phyloP scores from a whole-genome alignment of 2,113 vertebrate species.

The Osmerus eperlanus region DNA sequence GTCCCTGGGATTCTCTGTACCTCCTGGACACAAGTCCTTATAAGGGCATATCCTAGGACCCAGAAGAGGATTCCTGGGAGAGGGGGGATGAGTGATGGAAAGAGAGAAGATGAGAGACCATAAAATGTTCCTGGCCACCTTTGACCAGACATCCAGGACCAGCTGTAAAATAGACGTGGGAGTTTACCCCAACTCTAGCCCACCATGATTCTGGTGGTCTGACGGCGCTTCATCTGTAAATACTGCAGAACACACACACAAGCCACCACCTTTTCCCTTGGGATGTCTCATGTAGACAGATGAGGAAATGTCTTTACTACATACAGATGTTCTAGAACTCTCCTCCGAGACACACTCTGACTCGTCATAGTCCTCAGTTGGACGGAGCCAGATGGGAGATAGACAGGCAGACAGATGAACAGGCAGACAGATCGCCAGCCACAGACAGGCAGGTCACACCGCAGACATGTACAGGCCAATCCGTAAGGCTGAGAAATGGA shows the following conservation, averaged over 20 bases:
- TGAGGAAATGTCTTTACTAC: too few relatives aligned
- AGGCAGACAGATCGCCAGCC: not conserved
- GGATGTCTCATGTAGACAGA: too few relatives aligned
- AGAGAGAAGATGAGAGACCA: not conserved
- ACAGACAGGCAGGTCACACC: not conserved
- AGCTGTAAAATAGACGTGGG: not conserved
- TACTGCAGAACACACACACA: not conserved
- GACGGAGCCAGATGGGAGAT: conserved; percentile 1
- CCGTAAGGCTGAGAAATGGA: not conserved
- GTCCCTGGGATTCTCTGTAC: conserved; percentile 1
- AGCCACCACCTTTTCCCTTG: too few relatives aligned
- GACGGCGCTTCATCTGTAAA: not conserved
- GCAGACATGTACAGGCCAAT: not conserved
- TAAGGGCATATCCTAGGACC: not conserved
- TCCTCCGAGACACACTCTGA: too few relatives aligned
- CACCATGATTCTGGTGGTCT: not conserved
- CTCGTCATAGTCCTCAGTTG: too few relatives aligned
- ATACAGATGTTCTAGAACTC: too few relatives aligned
- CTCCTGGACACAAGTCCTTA: conserved; percentile 5
- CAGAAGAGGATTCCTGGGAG: not conserved
- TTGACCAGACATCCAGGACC: not conserved
- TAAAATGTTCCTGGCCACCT: not conserved
- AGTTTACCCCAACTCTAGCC: not conserved
- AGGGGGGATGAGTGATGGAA: not conserved
- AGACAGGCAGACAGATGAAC: not conserved